Percentiles rank a stretch among this genome's conserved stretches.
Evolutionary conservation across 1,140 invertebrate species (phyloP).

Genomic region (Diachasmimorpha longicaudata): DNA sequence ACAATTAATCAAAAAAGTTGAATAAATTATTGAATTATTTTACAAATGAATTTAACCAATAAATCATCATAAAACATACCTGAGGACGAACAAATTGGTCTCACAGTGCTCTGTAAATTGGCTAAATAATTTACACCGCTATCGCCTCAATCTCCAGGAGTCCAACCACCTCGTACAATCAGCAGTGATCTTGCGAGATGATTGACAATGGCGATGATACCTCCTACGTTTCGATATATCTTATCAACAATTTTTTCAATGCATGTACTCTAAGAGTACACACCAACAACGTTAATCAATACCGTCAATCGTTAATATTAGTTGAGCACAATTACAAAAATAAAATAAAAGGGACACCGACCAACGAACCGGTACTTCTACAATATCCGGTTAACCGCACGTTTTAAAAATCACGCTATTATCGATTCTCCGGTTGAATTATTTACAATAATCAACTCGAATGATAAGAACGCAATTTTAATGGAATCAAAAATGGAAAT

Average conservation of each 20-base stretch:
- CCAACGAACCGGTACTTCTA: neutral
- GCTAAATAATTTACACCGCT: neutral
- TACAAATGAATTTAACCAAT: neutral
- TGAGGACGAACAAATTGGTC: neutral
- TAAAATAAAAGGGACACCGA: neutral
- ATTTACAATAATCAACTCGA: constrained; percentile 30
- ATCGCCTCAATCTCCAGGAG: neutral
- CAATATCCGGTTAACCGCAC: neutral
- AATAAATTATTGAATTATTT: neutral
- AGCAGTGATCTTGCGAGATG: neutral
- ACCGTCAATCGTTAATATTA: neutral
- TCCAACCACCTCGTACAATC: neutral
- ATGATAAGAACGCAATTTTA: constrained; percentile 36
- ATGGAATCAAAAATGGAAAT: constrained; percentile 52
- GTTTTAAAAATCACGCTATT: neutral
- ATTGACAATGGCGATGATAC: too few relatives aligned
- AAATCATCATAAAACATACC: neutral
- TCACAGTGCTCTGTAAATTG: neutral
- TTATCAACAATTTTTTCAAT: neutral
- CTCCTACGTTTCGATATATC: too few relatives aligned
- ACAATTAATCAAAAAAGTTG: neutral
- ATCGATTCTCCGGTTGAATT: constrained; percentile 6
- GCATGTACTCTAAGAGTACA: neutral
- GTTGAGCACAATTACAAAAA: neutral
- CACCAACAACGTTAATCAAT: neutral